A percentile compares a stretch with the other conserved stretches of the same genome.
Conservation (phyloP, 1,140 invertebrate genomes). For the Eufriesea mexicana region DNA sequence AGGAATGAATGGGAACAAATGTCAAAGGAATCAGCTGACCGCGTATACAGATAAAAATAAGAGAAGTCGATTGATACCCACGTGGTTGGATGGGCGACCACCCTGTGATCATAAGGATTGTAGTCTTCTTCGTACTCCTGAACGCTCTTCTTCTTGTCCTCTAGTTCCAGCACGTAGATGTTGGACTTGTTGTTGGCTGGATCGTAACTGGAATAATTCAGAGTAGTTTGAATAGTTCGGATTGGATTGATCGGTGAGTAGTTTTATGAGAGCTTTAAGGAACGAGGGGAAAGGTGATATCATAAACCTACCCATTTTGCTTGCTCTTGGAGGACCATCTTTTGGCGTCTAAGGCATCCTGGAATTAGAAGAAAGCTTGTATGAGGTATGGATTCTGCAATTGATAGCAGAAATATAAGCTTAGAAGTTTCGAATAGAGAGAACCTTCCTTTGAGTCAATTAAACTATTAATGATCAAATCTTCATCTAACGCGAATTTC, state of each 20-base stretch:
- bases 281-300: neutral
- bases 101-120: slow-evolving; percentile 85
- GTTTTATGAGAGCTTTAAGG: neutral
- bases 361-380: slow-evolving; percentile 50
- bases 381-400: neutral
- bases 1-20: neutral
- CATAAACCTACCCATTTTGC: slow-evolving; percentile 37
- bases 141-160: slow-evolving; percentile 78
- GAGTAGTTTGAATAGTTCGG: neutral
- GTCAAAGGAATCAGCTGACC: neutral
- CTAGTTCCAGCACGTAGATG: slow-evolving; percentile 80
- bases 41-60: neutral
- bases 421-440: neutral
- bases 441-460: too few species aligned
- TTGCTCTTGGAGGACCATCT: slow-evolving; percentile 50
- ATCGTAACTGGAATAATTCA: slow-evolving; percentile 61
- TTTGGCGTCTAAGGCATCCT: slow-evolving; percentile 69
- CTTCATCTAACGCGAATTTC: too few species aligned
- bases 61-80: slow-evolving; percentile 79
- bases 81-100: slow-evolving; percentile 88
- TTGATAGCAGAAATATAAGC: neutral
- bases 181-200: slow-evolving; percentile 61
- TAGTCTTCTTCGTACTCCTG: slow-evolving; percentile 82
- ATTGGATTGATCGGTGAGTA: too few species aligned
- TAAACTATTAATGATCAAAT: too few species aligned